phyloP scores from a whole-genome alignment of 2,113 vertebrate genomes.

The Mormyrus iriodes region DNA sequence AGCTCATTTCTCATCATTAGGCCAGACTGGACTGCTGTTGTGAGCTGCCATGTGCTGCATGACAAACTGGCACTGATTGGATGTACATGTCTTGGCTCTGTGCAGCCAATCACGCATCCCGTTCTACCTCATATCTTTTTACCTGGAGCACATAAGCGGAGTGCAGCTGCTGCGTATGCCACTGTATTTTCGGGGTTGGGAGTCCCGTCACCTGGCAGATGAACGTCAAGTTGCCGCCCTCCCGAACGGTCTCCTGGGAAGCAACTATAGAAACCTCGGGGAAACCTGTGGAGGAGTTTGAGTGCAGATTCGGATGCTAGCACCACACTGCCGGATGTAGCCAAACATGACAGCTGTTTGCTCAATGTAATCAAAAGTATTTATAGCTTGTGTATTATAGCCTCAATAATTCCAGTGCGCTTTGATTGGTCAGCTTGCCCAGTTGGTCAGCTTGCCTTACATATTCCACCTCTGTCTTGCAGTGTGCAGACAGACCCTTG shows the following conservation, averaged over 20 bases:
- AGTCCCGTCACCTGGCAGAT: slow-evolving; percentile 57
- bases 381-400: not conserved
- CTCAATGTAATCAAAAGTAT: not conserved
- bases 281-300: slow-evolving; percentile 45
- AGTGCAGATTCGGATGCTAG: not conserved
- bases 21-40: not conserved
- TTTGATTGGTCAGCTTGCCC: not conserved
- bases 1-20: not conserved
- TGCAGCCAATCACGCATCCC: not conserved
- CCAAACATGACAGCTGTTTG: not conserved
- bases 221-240: slow-evolving; percentile 62
- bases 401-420: not conserved
- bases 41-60: not conserved
- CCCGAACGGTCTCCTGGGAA: slow-evolving; percentile 40
- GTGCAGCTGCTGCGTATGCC: slow-evolving; percentile 49
- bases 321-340: not conserved
- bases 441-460: too few relatives aligned
- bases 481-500: not conserved
- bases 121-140: slow-evolving; percentile 12
- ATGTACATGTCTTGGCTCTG: not conserved
- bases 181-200: slow-evolving; percentile 52
- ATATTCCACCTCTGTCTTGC: not conserved
- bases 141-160: slow-evolving; percentile 53
- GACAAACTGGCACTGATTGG: not conserved
- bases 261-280: slow-evolving; percentile 51